Evolutionary conservation across 2,888 invertebrate species (phyloP).

Genomic region (Calameuta pallipes): DNA sequence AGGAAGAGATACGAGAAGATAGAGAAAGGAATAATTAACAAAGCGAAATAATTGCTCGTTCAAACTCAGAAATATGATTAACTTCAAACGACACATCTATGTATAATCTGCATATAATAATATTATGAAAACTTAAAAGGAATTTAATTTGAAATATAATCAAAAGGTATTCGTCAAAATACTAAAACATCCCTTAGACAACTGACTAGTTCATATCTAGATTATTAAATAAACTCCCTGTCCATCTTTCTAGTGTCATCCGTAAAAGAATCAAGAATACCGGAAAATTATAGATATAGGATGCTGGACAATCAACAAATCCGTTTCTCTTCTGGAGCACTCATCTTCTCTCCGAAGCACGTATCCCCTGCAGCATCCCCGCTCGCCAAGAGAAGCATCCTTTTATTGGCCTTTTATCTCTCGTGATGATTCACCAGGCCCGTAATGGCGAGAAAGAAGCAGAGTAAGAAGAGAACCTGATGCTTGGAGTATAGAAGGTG

Average conservation of each 20-base stretch:
- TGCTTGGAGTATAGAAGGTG: conserved; percentile 1
- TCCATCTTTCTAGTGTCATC: not conserved
- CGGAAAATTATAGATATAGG: not conserved
- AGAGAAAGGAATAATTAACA: not conserved
- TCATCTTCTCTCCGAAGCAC: not conserved
- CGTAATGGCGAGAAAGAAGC: conserved; percentile 15
- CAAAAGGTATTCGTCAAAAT: not conserved
- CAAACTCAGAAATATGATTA: not conserved
- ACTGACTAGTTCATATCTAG: not conserved
- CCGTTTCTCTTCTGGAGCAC: not conserved
- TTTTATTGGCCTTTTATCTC: conserved; percentile 46
- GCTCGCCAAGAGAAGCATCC: conserved; percentile 23
- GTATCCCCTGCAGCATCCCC: not conserved
- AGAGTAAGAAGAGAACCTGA: not conserved
- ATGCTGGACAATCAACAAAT: not conserved
- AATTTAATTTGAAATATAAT: not conserved
- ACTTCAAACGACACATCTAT: not conserved
- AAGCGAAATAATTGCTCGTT: not conserved
- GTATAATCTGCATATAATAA: not conserved
- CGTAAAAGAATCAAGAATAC: not conserved
- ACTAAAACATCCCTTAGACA: not conserved
- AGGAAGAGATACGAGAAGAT: not conserved
- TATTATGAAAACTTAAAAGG: not conserved
- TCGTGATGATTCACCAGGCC: conserved; percentile 41
- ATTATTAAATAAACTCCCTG: not conserved